A percentile compares a stretch with the other conserved stretches of the same genome.
Evolutionary conservation across 2,888 invertebrate species (phyloP).

Genomic region (Andrena camellia): DNA sequence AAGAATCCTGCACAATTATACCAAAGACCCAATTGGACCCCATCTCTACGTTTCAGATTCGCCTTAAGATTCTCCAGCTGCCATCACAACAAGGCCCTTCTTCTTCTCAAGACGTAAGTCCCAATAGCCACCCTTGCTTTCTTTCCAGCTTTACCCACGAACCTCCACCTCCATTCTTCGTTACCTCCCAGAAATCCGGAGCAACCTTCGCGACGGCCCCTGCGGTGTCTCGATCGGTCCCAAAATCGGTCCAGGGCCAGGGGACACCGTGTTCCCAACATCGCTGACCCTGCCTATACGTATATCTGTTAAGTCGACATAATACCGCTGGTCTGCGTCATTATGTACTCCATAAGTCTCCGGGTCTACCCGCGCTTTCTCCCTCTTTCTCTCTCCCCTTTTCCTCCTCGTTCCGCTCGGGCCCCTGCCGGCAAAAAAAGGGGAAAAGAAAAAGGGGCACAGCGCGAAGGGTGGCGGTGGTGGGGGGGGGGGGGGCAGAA

Average conservation of each 20-base stretch:
- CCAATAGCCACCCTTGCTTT: background rate
- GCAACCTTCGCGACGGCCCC: background rate
- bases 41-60: too few relatives aligned
- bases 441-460: conserved; percentile 57
- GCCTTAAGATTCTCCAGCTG: too few relatives aligned
- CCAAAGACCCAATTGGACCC: too few relatives aligned
- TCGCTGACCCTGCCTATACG: conserved; percentile 63
- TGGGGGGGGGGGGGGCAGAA: conserved; percentile 28
- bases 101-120: too few relatives aligned
- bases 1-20: too few relatives aligned
- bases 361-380: conserved; percentile 49
- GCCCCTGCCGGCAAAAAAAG: conserved; percentile 37
- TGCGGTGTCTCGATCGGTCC: background rate
- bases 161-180: background rate
- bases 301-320: conserved; percentile 74
- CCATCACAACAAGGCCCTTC: too few relatives aligned
- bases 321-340: conserved; percentile 77
- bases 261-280: conserved; percentile 54
- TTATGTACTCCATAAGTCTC: conserved; percentile 80
- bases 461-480: conserved; percentile 34
- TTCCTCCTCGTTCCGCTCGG: conserved; percentile 34
- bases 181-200: background rate
- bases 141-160: background rate
- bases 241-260: conserved; percentile 9
- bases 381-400: conserved; percentile 47